A percentile compares a stretch with the other conserved stretches of the same genome.
Evolutionary conservation across 2,113 vertebrate species (phyloP).

Genomic region (Chaetorhynchus papuensis): DNA sequence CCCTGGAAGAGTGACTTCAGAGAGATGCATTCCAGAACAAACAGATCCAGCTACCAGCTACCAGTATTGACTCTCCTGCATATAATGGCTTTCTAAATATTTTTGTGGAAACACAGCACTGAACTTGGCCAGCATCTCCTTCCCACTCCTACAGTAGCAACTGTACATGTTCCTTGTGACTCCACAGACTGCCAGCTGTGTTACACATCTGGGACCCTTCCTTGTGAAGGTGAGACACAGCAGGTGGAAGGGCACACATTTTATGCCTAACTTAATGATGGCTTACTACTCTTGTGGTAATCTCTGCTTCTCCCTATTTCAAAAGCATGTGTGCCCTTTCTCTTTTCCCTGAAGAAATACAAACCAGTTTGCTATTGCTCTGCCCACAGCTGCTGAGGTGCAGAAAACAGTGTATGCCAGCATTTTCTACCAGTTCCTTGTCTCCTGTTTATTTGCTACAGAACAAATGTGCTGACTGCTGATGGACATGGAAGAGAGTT

Average conservation of each 20-base stretch:
- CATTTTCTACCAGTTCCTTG: not conserved
- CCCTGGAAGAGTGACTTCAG: not conserved
- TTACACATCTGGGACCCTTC: not conserved
- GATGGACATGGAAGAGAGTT: not conserved
- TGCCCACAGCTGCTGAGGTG: not conserved
- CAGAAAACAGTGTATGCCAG: not conserved
- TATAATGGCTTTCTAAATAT: constrained; percentile 19
- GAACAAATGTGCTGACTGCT: not conserved
- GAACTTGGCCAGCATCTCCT: not conserved
- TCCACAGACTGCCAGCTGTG: not conserved
- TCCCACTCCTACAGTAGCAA: not conserved
- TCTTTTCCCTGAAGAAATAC: not conserved
- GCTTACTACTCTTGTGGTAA: not conserved
- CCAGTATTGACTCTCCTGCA: not conserved
- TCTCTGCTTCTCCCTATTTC: not conserved
- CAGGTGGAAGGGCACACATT: not conserved
- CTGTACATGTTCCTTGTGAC: not conserved
- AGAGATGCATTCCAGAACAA: constrained; percentile 11
- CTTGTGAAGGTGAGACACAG: not conserved
- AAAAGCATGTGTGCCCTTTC: not conserved
- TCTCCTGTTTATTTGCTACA: not conserved
- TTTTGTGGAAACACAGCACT: not conserved
- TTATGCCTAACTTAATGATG: not conserved
- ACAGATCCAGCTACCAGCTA: not conserved
- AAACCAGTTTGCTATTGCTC: not conserved